Evolutionary conservation across 2,797 vertebrate genomes (phyloP), one percentile per base, ranked within the genome.

Genomic region (Tragelaphus oryx): DNA sequence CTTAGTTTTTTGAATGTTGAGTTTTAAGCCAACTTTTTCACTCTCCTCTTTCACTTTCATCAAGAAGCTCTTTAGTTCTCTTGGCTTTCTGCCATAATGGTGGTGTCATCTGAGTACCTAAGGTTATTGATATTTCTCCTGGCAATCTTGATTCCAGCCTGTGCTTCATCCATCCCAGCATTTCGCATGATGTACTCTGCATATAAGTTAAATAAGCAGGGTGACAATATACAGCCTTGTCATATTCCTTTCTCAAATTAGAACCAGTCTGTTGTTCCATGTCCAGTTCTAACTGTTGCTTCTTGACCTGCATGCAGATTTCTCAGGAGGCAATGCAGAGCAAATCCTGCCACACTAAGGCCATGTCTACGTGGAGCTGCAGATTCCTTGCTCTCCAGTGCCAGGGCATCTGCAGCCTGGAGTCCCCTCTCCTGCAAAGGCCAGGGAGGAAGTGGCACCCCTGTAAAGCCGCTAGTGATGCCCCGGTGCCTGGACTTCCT

Each of bases 381-480:
- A 68, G 9, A 33, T 37, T 68, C 33, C 37, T 41, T 71, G 68
- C 37, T 41, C 37, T 71, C 68, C 22, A 24, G 37, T 6, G 6
- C 68, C 37, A 41, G 37, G 68, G 37, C 68, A 26, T 24, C 68
- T 71, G 37, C 3, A 3, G 22, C 37, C 33, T 41, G 37, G 20
- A 41, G 22, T 41, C 6, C 6, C 41, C 41, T 28, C 71, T 74
- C 24, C 37, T 74, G 37, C 12, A 41, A 74, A 24, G 12, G 13
- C 37, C 37, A 44, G 41, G 24, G 71, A 26, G 24, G 41, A 46
- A 46, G 41, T 26, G 22, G 41, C 0, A 1, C 24, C 41, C 71
- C 6, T 44, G 41, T 26, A 44, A 74, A 30, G 68, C 37, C 2
- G 0, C 22, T 3, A 41, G 68, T 0, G 1, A 71, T 71, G 13